Conservation (phyloP, 2,113 vertebrate species). For the Brienomyrus brachyistius region DNA sequence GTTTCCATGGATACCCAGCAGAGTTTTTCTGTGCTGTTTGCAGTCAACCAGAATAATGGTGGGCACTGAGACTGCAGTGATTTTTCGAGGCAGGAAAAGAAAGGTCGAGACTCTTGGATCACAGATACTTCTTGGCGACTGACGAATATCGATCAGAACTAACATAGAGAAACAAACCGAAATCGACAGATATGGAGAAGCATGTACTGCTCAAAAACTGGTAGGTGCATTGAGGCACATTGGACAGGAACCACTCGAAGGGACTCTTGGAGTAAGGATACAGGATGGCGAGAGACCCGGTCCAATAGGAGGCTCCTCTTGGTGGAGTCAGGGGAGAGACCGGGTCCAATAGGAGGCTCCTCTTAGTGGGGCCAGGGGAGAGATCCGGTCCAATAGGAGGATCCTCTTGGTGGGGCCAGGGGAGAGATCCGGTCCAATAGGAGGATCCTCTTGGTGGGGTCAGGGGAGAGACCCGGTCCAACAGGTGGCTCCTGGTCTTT, state of each 20-base stretch:
- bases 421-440: background rate
- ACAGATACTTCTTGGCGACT: too few relatives aligned
- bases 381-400: slow-evolving; percentile 2
- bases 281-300: background rate
- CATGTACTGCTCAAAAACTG: background rate
- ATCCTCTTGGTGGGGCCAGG: background rate
- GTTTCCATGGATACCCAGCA: slow-evolving; percentile 15
- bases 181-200: background rate
- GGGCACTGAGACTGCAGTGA: slow-evolving; percentile 2
- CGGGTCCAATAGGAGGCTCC: slow-evolving; percentile 41
- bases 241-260: background rate
- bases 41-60: background rate
- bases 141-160: background rate
- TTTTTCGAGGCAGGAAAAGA: background rate
- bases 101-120: too few relatives aligned
- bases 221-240: background rate
- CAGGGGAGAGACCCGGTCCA: slow-evolving; percentile 23
- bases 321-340: slow-evolving; percentile 17
- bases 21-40: background rate
- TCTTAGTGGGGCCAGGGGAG: background rate
- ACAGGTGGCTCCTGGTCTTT: slow-evolving; percentile 45
- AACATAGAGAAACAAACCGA: background rate
- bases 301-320: background rate
- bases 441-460: background rate
- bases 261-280: background rate